Percentiles rank a stretch among this genome's conserved stretches.
These are phyloP conservation scores for Epirrhoe alternata DNA, from an alignment of 2,888 invertebrate species.

Conservation along the genomic window DNA sequence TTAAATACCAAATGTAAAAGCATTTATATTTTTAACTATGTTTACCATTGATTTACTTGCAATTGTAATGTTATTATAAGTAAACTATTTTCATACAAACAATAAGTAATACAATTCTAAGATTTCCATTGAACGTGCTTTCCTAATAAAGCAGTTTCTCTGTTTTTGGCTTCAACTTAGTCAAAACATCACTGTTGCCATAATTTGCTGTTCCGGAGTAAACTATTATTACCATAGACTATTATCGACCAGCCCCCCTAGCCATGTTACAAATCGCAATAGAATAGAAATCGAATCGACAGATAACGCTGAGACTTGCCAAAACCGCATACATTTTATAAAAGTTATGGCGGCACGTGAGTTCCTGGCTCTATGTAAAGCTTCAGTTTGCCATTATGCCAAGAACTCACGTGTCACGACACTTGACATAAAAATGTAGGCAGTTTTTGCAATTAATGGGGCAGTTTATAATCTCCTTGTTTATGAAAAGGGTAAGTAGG, in stretches of 20 bases:
- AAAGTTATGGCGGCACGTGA: no score
- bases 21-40: slow-evolving; percentile 4
- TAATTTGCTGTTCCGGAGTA: slow-evolving; percentile 9
- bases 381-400: no score
- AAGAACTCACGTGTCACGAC: no score
- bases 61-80: slow-evolving; percentile 28
- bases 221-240: slow-evolving; percentile 5
- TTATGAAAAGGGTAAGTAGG: no score
- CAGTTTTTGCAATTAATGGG: no score
- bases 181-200: slow-evolving; percentile 36
- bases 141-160: slow-evolving; percentile 40
- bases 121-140: slow-evolving; percentile 35
- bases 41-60: slow-evolving; percentile 24
- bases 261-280: no score
- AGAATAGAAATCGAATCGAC: no score
- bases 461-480: no score
- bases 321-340: no score
- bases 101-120: slow-evolving; percentile 33
- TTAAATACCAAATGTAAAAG: not conserved
- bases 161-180: slow-evolving; percentile 35
- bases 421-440: no score
- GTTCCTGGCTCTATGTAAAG: no score
- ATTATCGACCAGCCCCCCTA: not conserved
- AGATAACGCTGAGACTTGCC: no score
- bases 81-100: slow-evolving; percentile 26